phyloP scores from a whole-genome alignment of 2,113 vertebrate genomes.

The Crypturellus undulatus region DNA sequence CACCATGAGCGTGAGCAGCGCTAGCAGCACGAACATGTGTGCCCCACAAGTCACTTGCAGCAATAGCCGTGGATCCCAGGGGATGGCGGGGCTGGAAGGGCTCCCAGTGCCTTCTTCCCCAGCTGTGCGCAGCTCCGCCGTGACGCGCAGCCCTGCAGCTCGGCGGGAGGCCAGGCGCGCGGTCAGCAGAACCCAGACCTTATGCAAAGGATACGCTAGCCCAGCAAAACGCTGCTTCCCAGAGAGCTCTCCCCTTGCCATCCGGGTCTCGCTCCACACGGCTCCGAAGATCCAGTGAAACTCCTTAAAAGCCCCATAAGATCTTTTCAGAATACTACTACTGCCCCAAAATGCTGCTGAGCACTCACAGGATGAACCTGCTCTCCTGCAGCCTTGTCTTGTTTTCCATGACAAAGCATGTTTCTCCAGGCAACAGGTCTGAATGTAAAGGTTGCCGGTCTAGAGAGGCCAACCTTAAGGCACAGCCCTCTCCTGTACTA shows the following conservation, averaged over 20 bases:
- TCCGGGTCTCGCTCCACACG: neutral
- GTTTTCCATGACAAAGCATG: neutral
- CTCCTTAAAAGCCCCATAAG: neutral
- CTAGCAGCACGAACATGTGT: neutral
- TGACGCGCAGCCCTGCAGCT: neutral
- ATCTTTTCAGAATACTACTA: neutral
- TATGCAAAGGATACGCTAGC: fast-evolving
- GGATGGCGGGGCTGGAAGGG: neutral
- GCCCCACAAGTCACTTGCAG: neutral
- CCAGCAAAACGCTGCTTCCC: neutral
- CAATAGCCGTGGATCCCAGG: fast-evolving
- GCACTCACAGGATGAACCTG: neutral
- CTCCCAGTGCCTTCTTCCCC: neutral
- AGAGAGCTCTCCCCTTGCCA: neutral
- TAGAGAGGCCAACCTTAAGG: neutral
- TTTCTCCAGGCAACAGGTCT: neutral
- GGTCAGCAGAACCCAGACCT: neutral
- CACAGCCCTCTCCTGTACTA: neutral
- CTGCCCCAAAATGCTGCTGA: neutral
- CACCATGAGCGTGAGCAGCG: neutral
- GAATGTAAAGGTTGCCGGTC: neutral
- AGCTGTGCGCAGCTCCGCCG: neutral
- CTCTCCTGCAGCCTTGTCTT: neutral
- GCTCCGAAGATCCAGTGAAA: neutral
- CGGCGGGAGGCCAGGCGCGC: neutral